These are phyloP conservation scores for Acanthaster planci DNA, from an alignment of 35 echinoderm and acorn worm species.

Conservation along the genomic window DNA sequence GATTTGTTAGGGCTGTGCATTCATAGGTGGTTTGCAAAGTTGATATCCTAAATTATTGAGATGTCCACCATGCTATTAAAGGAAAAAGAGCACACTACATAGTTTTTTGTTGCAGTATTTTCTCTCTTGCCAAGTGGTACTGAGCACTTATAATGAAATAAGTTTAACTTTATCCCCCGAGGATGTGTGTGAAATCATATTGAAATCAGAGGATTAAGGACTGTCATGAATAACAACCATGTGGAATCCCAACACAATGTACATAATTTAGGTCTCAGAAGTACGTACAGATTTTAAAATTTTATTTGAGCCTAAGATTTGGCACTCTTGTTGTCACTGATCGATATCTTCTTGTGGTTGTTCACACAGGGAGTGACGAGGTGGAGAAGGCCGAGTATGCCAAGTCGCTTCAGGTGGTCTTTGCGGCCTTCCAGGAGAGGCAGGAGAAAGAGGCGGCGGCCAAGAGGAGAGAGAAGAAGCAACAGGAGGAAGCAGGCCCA, in stretches of 20 bases:
- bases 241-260: no score
- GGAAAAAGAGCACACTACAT: no score
- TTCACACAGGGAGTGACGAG: constrained; percentile 40
- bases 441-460: constrained; percentile 28
- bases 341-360: constrained; percentile 3
- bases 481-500: constrained; percentile 27
- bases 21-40: no score
- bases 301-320: background rate
- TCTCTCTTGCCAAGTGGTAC: no score
- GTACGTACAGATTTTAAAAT: background rate
- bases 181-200: no score
- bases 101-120: no score
- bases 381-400: constrained; percentile 28
- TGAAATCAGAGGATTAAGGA: no score
- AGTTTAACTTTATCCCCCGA: no score
- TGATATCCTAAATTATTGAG: no score
- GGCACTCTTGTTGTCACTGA: background rate
- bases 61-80: no score
- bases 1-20: no score
- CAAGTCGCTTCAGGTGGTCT: constrained; percentile 49
- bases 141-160: no score
- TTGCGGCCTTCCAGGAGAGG: constrained; percentile 48
- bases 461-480: constrained; percentile 26
- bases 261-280: background rate
- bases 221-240: background rate